Conservation (phyloP, 2,797 vertebrate species). For the Mus caroli region DNA sequence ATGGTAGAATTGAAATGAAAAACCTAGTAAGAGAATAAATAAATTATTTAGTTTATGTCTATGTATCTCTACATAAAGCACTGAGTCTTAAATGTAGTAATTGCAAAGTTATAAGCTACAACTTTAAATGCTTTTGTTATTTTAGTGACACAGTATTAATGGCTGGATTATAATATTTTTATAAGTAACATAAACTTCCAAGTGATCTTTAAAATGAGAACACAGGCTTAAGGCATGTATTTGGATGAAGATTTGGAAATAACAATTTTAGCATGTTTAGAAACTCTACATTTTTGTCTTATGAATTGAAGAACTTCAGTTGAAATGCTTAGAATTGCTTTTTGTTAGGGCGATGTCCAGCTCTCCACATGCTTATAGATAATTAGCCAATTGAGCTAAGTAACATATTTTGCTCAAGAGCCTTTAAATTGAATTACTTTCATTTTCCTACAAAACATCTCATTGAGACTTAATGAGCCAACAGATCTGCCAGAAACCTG, state of each 20-base stretch:
- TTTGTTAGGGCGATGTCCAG: conserved; percentile 62
- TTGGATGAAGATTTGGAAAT: conserved; percentile 42
- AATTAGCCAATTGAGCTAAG: conserved; percentile 82
- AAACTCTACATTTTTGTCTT: conserved; percentile 47
- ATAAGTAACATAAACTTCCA: conserved; percentile 2
- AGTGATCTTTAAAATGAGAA: neutral
- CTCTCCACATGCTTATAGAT: conserved; percentile 13
- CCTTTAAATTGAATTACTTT: conserved; percentile 85
- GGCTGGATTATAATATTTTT: neutral
- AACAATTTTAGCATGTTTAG: conserved; percentile 3
- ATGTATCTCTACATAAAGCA: neutral
- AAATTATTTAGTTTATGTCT: neutral
- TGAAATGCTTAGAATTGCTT: conserved; percentile 53
- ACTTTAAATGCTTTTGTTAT: neutral
- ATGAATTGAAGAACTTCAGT: conserved; percentile 63
- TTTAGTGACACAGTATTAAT: neutral
- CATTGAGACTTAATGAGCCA: conserved; percentile 87
- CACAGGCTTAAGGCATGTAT: neutral
- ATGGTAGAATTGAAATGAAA: neutral
- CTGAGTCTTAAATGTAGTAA: neutral
- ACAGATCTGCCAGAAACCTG: conserved; percentile 85
- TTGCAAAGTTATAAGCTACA: neutral
- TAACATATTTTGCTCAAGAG: conserved; percentile 83
- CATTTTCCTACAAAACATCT: conserved; percentile 85
- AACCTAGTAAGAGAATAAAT: neutral